Base-by-base conservation (phyloP, 2,888 invertebrate species). In the Xestia rhomboidea region DNA sequence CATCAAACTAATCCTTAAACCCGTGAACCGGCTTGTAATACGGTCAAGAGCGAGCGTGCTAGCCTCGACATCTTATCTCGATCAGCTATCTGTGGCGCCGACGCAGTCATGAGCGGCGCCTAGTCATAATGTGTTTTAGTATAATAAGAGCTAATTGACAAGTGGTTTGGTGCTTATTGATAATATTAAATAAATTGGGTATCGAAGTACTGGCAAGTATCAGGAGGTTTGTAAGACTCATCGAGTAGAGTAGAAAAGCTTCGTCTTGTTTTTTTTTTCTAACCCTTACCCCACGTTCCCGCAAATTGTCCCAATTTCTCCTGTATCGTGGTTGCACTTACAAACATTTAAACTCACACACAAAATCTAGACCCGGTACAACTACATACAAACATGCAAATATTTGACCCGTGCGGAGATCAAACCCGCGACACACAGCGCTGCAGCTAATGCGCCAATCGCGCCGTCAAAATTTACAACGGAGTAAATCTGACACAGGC, bases 1-100 rank as follows among this genome's bases (percentile, higher is more conserved):
- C 49, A 73, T 79, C 71, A 83, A 81, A 80, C 38, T 60, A 74
- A 84, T 79, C 84, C 80, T 76, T 80, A 71, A 34, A 72, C 67
- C 80, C 30, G 46, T 71, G 76, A 63, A 84, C 82, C 78, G 71
- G 67, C 49, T 82, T 74, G 66, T 86, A 87, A 81, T 86, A 84
- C 84, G 88, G 87, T 82, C 83, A 84, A 84, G 83, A 78, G 83
- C 83, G 86, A 84, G 66, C 63, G 67, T 54, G 73, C 77, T 34
- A 71, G 85, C 85, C 62, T 86, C 83, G 86, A 75, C 79, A 84
- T 85, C 83, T 84, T 73, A 84, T 84, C 86, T 78, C 74, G 86
- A 84, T 84, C 83, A 79, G 76, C 63, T 77, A 86, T 87, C 88
- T 63, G 49, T 63, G 88, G 86, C 86, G 88, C 86, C 86, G 70